Percentiles rank a stretch among this genome's conserved stretches.
Conservation (phyloP, 1,140 invertebrate species). For the Bombyx mandarina region DNA sequence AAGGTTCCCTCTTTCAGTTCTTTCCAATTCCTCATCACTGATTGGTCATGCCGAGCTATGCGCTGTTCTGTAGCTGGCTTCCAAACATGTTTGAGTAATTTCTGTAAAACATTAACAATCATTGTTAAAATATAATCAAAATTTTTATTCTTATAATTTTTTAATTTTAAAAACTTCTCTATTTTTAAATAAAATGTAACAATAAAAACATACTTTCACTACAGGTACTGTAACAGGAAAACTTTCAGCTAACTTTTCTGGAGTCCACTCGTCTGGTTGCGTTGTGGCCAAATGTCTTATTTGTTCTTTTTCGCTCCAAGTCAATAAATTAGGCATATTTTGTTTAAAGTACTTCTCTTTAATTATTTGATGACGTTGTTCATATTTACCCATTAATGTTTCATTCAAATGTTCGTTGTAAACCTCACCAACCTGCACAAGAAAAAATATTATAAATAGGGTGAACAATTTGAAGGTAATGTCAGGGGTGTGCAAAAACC, state of each 20-base stretch:
- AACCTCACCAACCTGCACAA: constrained; percentile 36
- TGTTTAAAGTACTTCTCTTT: constrained; percentile 82
- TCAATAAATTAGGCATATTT: constrained; percentile 81
- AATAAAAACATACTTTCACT: constrained; percentile 54
- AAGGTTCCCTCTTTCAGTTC: constrained; percentile 71
- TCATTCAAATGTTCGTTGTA: constrained; percentile 51
- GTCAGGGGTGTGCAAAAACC: too few relatives aligned
- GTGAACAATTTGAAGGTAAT: too few relatives aligned
- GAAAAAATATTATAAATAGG: background rate
- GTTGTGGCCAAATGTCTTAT: constrained; percentile 78
- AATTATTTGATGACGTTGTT: constrained; percentile 73
- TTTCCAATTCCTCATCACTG: constrained; percentile 78
- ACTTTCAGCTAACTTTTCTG: constrained; percentile 80
- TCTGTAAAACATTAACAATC: constrained; percentile 50
- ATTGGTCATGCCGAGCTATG: constrained; percentile 75
- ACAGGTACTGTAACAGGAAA: constrained; percentile 81
- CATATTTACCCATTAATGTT: constrained; percentile 39
- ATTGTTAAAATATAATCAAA: background rate
- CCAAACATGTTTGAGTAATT: constrained; percentile 77
- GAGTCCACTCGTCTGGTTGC: constrained; percentile 81
- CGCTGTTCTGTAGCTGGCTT: constrained; percentile 68
- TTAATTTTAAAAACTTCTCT: too few relatives aligned
- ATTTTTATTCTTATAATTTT: too few relatives aligned
- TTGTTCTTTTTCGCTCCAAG: constrained; percentile 87
- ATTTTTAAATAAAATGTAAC: background rate